A percentile compares a stretch with the other conserved stretches of the same genome.
Evolutionary conservation across 2,113 vertebrate genomes (phyloP).

Genomic region (Egretta garzetta): DNA sequence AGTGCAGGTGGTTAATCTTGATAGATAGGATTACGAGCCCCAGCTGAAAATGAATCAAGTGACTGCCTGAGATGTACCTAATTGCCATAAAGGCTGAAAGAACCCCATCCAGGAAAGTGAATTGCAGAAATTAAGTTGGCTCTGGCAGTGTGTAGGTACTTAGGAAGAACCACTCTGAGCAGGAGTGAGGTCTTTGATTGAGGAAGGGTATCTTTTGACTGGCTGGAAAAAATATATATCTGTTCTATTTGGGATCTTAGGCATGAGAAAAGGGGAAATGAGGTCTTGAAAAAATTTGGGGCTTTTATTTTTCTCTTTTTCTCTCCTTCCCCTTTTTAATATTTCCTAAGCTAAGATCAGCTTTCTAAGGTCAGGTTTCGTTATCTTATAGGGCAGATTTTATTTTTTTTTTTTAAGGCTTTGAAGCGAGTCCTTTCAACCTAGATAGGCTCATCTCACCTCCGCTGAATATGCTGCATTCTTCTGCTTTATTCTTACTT

Average conservation of each 20-base stretch:
- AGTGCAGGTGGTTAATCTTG: neutral
- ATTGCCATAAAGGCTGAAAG: neutral
- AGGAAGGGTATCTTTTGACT: neutral
- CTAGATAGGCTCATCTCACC: neutral
- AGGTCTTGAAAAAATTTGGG: neutral
- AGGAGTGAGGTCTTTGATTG: neutral
- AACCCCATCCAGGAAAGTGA: neutral
- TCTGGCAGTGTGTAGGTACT: neutral
- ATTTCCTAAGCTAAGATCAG: neutral
- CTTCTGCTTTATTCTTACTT: neutral
- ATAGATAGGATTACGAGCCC: neutral
- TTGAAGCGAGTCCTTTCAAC: constrained; percentile 14
- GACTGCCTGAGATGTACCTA: neutral
- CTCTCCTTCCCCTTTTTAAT: neutral
- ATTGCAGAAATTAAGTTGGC: neutral
- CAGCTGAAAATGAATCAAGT: neutral
- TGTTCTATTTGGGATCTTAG: neutral
- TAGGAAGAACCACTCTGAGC: neutral
- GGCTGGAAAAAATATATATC: neutral
- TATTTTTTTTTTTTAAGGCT: neutral
- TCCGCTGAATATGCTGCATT: neutral
- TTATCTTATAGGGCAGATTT: neutral
- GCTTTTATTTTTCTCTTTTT: neutral
- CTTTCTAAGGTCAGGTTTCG: neutral
- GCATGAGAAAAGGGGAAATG: neutral